Conservation (phyloP, 2,888 invertebrate genomes). For the Napeogenes sylphis region DNA sequence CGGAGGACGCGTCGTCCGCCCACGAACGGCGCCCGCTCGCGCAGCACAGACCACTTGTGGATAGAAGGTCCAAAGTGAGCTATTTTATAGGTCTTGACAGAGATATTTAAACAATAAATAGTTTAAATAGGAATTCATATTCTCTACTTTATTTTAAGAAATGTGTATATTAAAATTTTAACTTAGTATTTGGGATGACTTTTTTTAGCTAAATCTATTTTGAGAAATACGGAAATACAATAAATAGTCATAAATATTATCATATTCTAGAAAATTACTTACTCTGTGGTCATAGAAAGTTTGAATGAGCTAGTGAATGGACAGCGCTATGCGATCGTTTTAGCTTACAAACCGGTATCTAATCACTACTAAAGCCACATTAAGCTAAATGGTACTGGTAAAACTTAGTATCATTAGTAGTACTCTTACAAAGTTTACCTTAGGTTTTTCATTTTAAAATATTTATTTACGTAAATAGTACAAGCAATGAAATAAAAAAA, state of each 20-base stretch:
- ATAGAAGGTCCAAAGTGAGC: conserved; percentile 1
- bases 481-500: neutral
- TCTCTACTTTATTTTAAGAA: neutral
- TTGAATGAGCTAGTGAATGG: conserved; percentile 70
- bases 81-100: neutral
- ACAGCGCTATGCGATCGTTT: conserved; percentile 41
- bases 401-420: neutral
- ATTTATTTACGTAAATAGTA: too few species aligned
- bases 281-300: conserved; percentile 64
- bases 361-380: conserved; percentile 40
- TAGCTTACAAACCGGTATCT: conserved; percentile 44
- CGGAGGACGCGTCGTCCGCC: conserved; percentile 56
- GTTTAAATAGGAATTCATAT: neutral
- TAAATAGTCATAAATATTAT: too few species aligned
- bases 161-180: too few species aligned
- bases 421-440: neutral
- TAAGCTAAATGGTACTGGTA: conserved; percentile 26
- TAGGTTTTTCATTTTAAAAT: too few species aligned
- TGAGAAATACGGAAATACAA: too few species aligned
- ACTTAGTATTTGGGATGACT: neutral
- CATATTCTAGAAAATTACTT: conserved; percentile 12
- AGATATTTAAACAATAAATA: too few species aligned
- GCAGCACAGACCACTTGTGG: conserved; percentile 5
- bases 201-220: too few species aligned
- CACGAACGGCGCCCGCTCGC: conserved; percentile 47